Conservation (phyloP, 2,888 invertebrate species). For the Antheraea assamensis region DNA sequence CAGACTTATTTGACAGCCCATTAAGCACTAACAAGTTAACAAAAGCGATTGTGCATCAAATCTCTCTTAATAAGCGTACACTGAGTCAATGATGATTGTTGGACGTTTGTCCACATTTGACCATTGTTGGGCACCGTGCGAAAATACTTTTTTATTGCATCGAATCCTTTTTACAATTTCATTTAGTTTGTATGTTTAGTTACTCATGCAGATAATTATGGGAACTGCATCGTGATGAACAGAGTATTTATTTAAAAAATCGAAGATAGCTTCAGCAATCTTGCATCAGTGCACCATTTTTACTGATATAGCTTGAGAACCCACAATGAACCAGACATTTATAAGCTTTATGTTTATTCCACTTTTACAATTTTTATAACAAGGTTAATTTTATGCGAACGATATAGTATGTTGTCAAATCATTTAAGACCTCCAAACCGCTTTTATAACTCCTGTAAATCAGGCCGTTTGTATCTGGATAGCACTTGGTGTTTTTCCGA, state of each 20-base stretch:
- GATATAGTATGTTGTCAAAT: neutral
- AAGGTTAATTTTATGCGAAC: neutral
- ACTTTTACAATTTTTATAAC: neutral
- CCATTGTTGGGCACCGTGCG: constrained; percentile 42
- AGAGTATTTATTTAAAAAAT: too few relatives aligned
- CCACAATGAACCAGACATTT: neutral
- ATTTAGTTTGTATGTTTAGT: constrained; percentile 3
- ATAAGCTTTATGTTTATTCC: neutral
- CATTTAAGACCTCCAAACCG: neutral
- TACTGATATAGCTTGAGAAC: neutral
- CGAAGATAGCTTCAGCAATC: too few relatives aligned
- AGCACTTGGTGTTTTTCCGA: neutral
- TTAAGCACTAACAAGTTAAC: constrained; percentile 38
- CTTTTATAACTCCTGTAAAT: neutral
- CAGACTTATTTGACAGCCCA: constrained; percentile 48
- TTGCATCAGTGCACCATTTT: neutral
- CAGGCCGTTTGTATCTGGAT: neutral
- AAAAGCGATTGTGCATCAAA: constrained; percentile 33
- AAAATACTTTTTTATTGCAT: constrained; percentile 27
- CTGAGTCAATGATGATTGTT: constrained; percentile 32
- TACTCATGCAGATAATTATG: neutral
- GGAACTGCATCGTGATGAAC: neutral
- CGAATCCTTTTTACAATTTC: constrained; percentile 6
- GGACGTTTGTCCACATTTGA: constrained; percentile 33
- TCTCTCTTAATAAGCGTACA: constrained; percentile 40